A percentile compares a stretch with the other conserved stretches of the same genome.
phyloP scores from a whole-genome alignment of 2,888 invertebrate genomes.

The Chalcosyrphus nemorum region DNA sequence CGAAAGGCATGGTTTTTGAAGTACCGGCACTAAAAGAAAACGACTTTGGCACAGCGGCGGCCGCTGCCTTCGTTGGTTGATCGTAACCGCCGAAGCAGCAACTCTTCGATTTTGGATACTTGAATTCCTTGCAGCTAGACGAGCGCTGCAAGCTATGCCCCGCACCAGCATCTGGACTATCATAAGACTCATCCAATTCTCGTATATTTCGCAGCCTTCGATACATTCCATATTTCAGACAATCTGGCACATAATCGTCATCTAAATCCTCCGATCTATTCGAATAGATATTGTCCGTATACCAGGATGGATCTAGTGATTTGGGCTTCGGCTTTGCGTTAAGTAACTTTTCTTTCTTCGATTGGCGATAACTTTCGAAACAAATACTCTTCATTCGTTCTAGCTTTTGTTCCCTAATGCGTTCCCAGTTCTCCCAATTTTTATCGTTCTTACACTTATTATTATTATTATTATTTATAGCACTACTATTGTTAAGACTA shows the following conservation, averaged over 20 bases:
- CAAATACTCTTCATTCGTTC: constrained; percentile 82
- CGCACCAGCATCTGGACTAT: constrained; percentile 74
- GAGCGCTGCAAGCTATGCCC: constrained; percentile 80
- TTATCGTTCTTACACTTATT: constrained; percentile 80
- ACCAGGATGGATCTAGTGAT: constrained; percentile 81
- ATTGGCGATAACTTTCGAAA: constrained; percentile 81
- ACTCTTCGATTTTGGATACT: constrained; percentile 81
- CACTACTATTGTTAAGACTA: constrained; percentile 76
- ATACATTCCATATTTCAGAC: constrained; percentile 79
- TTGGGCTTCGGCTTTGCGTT: constrained; percentile 80
- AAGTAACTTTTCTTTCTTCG: constrained; percentile 80
- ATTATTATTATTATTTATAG: constrained; percentile 73
- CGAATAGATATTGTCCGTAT: constrained; percentile 82
- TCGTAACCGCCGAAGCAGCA: constrained; percentile 81
- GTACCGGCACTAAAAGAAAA: constrained; percentile 81
- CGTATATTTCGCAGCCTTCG: constrained; percentile 79
- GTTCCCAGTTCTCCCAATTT: constrained; percentile 82
- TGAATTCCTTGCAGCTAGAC: constrained; percentile 81
- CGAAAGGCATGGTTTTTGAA: constrained; percentile 80
- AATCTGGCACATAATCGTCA: constrained; percentile 80
- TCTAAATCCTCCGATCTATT: constrained; percentile 81
- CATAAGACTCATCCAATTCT: constrained; percentile 79
- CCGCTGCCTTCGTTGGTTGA: constrained; percentile 77
- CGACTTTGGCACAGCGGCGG: constrained; percentile 80
- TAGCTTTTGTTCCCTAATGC: constrained; percentile 81